A percentile compares a stretch with the other conserved stretches of the same genome.
Evolutionary conservation across 2,797 vertebrate genomes (phyloP).

Genomic region (Helostoma temminkii): DNA sequence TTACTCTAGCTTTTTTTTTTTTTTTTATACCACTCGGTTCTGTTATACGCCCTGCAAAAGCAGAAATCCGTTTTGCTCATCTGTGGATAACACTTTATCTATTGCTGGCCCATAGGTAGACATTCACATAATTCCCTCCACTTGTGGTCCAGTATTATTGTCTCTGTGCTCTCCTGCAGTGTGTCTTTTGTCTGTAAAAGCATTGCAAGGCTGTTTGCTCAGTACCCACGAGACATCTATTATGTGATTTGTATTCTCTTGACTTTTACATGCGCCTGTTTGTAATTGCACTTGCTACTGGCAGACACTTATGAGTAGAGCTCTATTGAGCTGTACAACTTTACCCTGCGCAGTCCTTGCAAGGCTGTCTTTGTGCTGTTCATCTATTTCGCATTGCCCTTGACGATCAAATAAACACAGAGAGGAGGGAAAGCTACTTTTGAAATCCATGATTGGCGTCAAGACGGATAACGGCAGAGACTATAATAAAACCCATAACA

Average conservation of each 20-base stretch:
- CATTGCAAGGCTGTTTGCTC: slow-evolving; percentile 46
- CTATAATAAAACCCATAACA: slow-evolving; percentile 71
- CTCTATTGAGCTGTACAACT: slow-evolving; percentile 72
- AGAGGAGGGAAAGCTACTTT: slow-evolving; percentile 61
- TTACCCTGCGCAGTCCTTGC: slow-evolving; percentile 58
- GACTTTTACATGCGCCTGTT: slow-evolving; percentile 80
- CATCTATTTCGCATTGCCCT: slow-evolving; percentile 77
- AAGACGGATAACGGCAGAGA: slow-evolving; percentile 63
- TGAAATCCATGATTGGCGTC: slow-evolving; percentile 70
- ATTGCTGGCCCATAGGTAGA: slow-evolving; percentile 19
- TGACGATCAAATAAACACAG: slow-evolving; percentile 79
- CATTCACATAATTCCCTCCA: slow-evolving; percentile 20
- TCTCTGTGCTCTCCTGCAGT: slow-evolving; percentile 27
- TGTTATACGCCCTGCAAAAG: slow-evolving; percentile 8
- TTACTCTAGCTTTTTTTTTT: slow-evolving; percentile 4
- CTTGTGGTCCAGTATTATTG: slow-evolving; percentile 37
- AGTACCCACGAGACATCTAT: slow-evolving; percentile 64
- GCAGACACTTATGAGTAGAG: slow-evolving; percentile 73
- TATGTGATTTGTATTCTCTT: slow-evolving; percentile 82
- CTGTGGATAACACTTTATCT: slow-evolving; percentile 37
- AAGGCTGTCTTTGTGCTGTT: slow-evolving; percentile 70
- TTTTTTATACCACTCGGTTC: slow-evolving; percentile 15
- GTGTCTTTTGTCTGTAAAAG: slow-evolving; percentile 52
- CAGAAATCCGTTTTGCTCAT: slow-evolving; percentile 40
- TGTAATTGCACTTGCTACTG: slow-evolving; percentile 80